A percentile compares a stretch with the other conserved stretches of the same genome.
Conservation (phyloP, 2,113 vertebrate species). For the Crocuta crocuta region DNA sequence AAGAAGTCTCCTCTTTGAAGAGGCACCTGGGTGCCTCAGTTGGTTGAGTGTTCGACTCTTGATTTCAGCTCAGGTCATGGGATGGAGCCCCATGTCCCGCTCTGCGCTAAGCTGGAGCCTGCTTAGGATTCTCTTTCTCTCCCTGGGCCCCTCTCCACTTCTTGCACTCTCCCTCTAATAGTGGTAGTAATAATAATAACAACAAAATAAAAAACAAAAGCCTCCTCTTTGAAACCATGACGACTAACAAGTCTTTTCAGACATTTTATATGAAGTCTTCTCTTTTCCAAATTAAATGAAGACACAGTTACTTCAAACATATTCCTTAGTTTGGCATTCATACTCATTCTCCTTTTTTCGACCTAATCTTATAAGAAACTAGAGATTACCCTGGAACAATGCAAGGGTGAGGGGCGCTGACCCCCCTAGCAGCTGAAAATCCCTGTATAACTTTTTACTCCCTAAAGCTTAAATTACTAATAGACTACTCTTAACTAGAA, state of each 20-base stretch:
- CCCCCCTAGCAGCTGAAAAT: background rate
- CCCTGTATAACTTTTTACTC: background rate
- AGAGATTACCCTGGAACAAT: background rate
- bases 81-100: too few relatives aligned
- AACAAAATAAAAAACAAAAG: background rate
- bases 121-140: too few relatives aligned
- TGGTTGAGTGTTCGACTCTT: too few relatives aligned
- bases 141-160: too few relatives aligned
- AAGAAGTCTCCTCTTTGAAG: too few relatives aligned
- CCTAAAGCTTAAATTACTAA: background rate
- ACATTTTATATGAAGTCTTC: slow-evolving; percentile 14
- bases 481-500: background rate
- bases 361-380: background rate
- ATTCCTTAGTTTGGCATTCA: background rate
- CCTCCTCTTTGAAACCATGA: background rate
- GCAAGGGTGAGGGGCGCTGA: background rate
- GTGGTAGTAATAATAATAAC: too few relatives aligned
- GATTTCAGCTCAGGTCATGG: too few relatives aligned
- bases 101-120: too few relatives aligned
- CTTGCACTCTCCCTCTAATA: too few relatives aligned
- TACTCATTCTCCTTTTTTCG: background rate
- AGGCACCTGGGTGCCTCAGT: too few relatives aligned
- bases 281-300: slow-evolving; percentile 33
- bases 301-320: background rate
- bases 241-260: background rate